Evolutionary conservation across 92 coral and sea anemone genomes (phyloP), one percentile per base, ranked within the genome.

Genomic region (Nematostella vectensis): DNA sequence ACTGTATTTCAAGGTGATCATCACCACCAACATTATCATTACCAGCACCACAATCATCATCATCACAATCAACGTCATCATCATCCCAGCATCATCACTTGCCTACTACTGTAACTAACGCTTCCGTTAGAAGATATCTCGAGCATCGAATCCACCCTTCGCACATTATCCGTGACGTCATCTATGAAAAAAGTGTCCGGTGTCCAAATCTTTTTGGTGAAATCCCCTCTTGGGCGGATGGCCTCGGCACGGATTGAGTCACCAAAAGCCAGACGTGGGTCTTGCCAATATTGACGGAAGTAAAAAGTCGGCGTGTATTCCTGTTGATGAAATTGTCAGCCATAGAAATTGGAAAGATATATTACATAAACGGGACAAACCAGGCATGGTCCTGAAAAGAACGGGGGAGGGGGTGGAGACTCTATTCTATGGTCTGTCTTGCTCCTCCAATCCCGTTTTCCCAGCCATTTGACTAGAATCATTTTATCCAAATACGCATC

Each of bases 261-360:
- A n/a, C 55, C 87, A 40, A 65, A 79, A 11, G 87, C 80, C 25
- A 79, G 62, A 8, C 87, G 63, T n/a, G 63, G 67, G 42, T 79
- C 85, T 47, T 57, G 40, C 85, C 85, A 79, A 23, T 13, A 62
- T 57, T 79, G 85, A 6, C 85, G 78, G 18, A 79, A 79, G 59
- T 48, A 78, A 67, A 79, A 72, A 39, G 74, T 72, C n/a, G 80
- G 62, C 20, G 85, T 72, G 28, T 63, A 79, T 22, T 79, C 80
- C 85, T 79, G 64, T 54, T n/a, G n/a, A n/a, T n/a, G n/a, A 10
- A 37, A 10, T 10, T 10, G 44, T 10, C n/a, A 37, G 44, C 11
- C 44, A 37, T 10, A 37, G n/a, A 37, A 37, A 37, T n/a, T 10
- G n/a, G 44, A 37, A 37, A 37, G n/a, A 37, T 37, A 37, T 10